Evolutionary conservation across 1,140 invertebrate genomes (phyloP), one percentile per base, ranked within the genome.

Genomic region (Formica selysi): DNA sequence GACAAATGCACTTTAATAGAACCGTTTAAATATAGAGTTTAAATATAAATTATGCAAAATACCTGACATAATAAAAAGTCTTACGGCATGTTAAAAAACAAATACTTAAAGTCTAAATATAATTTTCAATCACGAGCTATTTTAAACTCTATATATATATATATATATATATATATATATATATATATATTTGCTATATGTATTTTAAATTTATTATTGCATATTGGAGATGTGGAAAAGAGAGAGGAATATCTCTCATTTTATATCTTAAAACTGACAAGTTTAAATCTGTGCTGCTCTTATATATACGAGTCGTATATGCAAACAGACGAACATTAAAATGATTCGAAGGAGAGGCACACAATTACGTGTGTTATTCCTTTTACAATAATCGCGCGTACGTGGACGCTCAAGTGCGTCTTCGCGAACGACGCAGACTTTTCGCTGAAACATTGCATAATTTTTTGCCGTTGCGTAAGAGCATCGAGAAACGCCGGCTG

Each of bases 371-470:
- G 48, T 7, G 67, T 57, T 71, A 61, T 61, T 81, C n/a, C 78
- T 19, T 61, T 26, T 13, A 11, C 36, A 32, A 81, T 61, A 59
- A 73, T 81, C 26, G 65, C 36, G 29, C 76, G 22, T 78, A 48
- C 41, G 41, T 41, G 44, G 11, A 13, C 54, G 79, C 67, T 67
- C 13, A 83, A 74, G 68, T 83, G 83, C 85, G 57, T 86, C 76
- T 86, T 81, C 67, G 32, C 80, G 32, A 76, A 68, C 62, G 71
- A 68, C 62, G 71, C 84, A 32, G 76, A 91, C 87, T 91, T 91
- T 92, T 92, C 84, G 76, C 74, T 36, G 74, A 85, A 65, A 51
- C 59, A 59, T 86, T 87, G 86, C 86, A 80, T 87, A 87, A 87
- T 86, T 87, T 87, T 87, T 80, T 38, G 79, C 54, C 51, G 79